A percentile compares a stretch with the other conserved stretches of the same genome.
Conservation (phyloP, 2,113 vertebrate genomes). For the Onychostoma macrolepis region DNA sequence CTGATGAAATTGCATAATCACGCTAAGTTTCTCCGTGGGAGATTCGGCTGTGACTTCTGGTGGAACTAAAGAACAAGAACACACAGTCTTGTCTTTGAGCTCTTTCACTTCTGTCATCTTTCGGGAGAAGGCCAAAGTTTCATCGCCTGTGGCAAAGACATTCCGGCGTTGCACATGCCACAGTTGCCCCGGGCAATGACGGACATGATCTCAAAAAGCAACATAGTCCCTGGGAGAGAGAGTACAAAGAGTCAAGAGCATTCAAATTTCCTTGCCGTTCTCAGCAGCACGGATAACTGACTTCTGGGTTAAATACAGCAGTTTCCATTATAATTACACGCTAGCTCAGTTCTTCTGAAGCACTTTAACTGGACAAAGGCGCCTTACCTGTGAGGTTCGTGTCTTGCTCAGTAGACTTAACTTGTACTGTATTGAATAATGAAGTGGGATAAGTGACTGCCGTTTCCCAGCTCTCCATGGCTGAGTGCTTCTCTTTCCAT, state of each 20-base stretch:
- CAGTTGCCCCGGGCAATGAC: slow-evolving; percentile 48
- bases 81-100: neutral
- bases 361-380: slow-evolving; percentile 23
- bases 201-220: slow-evolving; percentile 49
- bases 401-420: neutral
- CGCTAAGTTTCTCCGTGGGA: neutral
- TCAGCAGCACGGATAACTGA: neutral
- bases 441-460: slow-evolving; percentile 21
- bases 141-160: slow-evolving; percentile 45
- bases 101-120: slow-evolving; percentile 5
- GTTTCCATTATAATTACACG: slow-evolving; percentile 6
- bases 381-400: neutral
- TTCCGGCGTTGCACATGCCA: slow-evolving; percentile 35
- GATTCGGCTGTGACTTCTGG: slow-evolving; percentile 33
- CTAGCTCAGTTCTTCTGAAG: neutral
- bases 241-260: slow-evolving; percentile 29
- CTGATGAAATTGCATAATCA: slow-evolving; percentile 37
- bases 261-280: slow-evolving; percentile 1
- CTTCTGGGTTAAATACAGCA: slow-evolving; percentile 26
- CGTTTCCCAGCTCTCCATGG: neutral
- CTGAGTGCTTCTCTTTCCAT: slow-evolving; percentile 5
- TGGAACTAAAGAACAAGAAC: slow-evolving; percentile 38
- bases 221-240: slow-evolving; percentile 34
- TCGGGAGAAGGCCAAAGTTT: slow-evolving; percentile 30
- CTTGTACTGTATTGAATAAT: neutral